Conservation (phyloP, 2,888 invertebrate species). For the Tholera decimalis region DNA sequence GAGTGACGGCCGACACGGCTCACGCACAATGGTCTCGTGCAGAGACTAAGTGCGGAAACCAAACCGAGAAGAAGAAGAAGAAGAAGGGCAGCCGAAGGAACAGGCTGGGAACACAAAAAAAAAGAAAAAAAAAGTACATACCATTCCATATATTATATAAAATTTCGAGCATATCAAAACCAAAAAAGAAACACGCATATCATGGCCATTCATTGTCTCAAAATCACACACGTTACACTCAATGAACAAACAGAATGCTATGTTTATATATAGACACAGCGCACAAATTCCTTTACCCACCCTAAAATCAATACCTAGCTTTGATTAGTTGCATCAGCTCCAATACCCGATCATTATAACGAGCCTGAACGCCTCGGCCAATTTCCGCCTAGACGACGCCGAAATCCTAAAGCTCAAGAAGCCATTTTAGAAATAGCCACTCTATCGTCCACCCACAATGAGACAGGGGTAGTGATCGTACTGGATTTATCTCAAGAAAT, state of each 20-base stretch:
- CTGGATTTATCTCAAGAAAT: constrained; percentile 84
- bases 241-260: not conserved
- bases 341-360: constrained; percentile 51
- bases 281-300: constrained; percentile 3
- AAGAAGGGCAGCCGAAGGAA: no score
- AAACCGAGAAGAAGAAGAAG: no score
- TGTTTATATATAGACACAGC: not conserved
- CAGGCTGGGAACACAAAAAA: no score
- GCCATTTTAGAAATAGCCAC: constrained; percentile 74
- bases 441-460: constrained; percentile 64
- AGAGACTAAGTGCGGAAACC: no score
- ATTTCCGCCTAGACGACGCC: constrained; percentile 56
- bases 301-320: constrained; percentile 50
- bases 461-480: constrained; percentile 54
- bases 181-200: not conserved
- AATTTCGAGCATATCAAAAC: no score
- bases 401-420: constrained; percentile 46
- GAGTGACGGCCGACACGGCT: no score
- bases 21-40: no score
- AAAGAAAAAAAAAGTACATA: no score
- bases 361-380: constrained; percentile 41
- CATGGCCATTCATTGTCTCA: not conserved
- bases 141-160: no score
- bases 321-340: constrained; percentile 56
- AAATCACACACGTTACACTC: not conserved